Base-by-base conservation (phyloP, 2,888 invertebrate genomes). In the Erynnis tages region DNA sequence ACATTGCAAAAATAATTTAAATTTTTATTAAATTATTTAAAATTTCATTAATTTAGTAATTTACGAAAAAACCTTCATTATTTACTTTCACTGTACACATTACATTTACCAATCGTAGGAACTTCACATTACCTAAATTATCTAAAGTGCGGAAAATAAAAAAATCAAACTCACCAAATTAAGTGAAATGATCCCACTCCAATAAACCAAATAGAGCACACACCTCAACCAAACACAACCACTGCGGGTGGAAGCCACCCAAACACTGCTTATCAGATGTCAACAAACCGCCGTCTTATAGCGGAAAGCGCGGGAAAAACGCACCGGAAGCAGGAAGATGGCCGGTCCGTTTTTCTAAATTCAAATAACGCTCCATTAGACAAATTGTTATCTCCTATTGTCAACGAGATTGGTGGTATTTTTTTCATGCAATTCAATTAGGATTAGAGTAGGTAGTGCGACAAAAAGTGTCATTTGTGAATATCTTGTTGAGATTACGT, bases 301-400 rank as follows among this genome's bases (percentile, higher is more conserved):
- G 57, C 57, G 54, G 66, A 73, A 71, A 69, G 54, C 65, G 73
- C 75, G 75, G 69, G 79, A 81, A 80, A 77, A 76, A 75, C 17
- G 49, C 59, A 65, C 74, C 76, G 87, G 87, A 87, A 87, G 69
- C 60, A 81, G 86, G 86, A 84, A 84, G 76, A 49, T 49, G 49
- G 41, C 49, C 14, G 82, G 80, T 79, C 75, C 66, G 76, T 82
- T 84, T 84, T 62, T 67, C 69, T 71, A 77, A 73, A 73, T 79
- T 75, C 68, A 75, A 79, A 79, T 74, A 67, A 77, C 83, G 86
- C 73, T 84, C 72, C 77, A 76, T 79, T 82, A 81, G 69, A 58
- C 79, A 76, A 79, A 83, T 82, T 78, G 79, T 79, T 71, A 62
- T 74, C 69, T 76, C 74, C 78, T 76, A 71, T 83, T 83, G 79